Evolutionary conservation across 2,113 vertebrate species (phyloP).

Genomic region (Anhinga rufa): DNA sequence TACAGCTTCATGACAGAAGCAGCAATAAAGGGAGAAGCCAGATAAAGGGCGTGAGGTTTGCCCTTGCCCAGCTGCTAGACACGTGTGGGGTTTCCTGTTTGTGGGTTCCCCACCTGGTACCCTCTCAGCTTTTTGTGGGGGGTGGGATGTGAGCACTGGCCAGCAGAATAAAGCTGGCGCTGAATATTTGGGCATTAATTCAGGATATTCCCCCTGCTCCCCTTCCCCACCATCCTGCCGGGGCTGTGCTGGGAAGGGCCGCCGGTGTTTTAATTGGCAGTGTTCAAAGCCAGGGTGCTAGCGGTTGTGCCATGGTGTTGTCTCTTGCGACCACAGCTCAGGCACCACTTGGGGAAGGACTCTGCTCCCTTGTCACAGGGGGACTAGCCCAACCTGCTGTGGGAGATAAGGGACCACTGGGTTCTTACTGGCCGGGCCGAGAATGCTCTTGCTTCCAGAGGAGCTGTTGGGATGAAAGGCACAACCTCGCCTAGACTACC

Average conservation of each 20-base stretch:
- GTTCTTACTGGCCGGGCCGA: not conserved
- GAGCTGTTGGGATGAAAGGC: not conserved
- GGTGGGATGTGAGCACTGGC: not conserved
- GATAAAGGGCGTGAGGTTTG: not conserved
- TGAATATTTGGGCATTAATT: not conserved
- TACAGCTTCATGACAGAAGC: not conserved
- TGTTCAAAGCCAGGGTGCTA: not conserved
- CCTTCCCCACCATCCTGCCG: rapidly evolving
- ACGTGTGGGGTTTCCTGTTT: not conserved
- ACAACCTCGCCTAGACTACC: not conserved
- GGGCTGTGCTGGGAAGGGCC: not conserved
- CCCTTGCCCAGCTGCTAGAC: not conserved
- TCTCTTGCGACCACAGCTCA: not conserved
- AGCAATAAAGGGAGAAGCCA: not conserved
- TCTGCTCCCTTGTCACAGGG: not conserved
- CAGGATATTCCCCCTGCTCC: not conserved
- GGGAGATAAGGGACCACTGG: not conserved
- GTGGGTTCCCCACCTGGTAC: not conserved
- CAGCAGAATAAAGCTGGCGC: not conserved
- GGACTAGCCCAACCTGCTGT: not conserved
- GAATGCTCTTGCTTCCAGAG: not conserved
- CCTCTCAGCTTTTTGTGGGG: rapidly evolving
- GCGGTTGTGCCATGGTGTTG: rapidly evolving
- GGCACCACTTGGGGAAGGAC: rapidly evolving
- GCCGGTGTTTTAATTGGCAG: not conserved